Base-by-base conservation (phyloP, 2,113 vertebrate genomes). In the Gila orcuttii region DNA sequence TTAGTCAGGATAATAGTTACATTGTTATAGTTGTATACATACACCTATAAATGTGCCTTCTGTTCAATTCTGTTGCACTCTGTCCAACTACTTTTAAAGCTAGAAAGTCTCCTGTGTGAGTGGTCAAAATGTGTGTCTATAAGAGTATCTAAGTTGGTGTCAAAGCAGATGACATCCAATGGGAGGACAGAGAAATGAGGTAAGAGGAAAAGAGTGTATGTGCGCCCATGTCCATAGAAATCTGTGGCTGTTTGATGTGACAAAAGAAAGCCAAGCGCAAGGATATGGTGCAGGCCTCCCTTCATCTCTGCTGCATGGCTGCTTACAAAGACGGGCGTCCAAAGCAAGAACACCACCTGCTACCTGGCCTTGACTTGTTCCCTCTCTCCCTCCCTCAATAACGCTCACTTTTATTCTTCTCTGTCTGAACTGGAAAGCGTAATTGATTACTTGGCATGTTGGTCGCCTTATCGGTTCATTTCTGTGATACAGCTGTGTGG, bases 191-290 rank as follows among this genome's bases (percentile, higher is more conserved):
- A 69, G 2, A 79, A 64, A 66, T 68, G 12, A 87, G 21, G 52
- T 28, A 64, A 79, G 19, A 52, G 31, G 57, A 50, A 74, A 66
- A 47, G 2, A 69, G 60, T 3, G 23, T 9, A 39, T 62, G 33
- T 42, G 55, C 12, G 36, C 64, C 31, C 10, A 75, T 42, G 57
- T 25, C n/a, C 78, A 50, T 39, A 74, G 45, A 87, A 60, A 74
- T 19, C 79, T 47, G 57, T 85, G 83, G 47, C 25, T 73, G 73
- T 89, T 85, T 87, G 73, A 87, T 83, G 73, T 87, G 78, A 82
- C 85, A 87, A 66, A 87, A 82, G 77, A 79, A 86, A 86, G 25
- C 59, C 39, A 23, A 83, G 66, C 45, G 21, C 50, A 25, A 52
- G 39, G 74, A 62, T 62, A 88, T 85, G 69, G 59, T 19, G 73